Base-by-base conservation (phyloP, 2,113 vertebrate genomes). In the Dasypus novemcinctus region DNA sequence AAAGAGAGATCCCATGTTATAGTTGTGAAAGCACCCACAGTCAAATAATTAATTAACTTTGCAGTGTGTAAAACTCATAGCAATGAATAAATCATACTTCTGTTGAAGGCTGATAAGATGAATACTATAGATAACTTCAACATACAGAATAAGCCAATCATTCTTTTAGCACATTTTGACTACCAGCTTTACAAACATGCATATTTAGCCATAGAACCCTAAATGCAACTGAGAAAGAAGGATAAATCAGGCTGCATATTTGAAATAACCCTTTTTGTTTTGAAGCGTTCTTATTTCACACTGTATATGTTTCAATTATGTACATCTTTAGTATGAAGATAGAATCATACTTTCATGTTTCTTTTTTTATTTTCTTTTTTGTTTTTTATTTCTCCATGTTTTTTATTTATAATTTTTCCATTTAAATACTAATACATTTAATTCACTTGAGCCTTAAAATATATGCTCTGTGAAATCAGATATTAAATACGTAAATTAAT, bases 401-500 rank as follows among this genome's bases (percentile, higher is more conserved):
- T 88, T 61, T 64, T 91, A 54, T 92, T 94, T 76, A 66, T 46
- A 72, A 78, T 66, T 93, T 96, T 54, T 94, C 82, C 36, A 69
- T 72, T 90, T 93, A 83, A 92, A 92, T 69, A 20, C 33, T 74
- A 96, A 96, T 71, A 81, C 3, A 93, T 59, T 95, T 94, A 95
- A 94, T 49, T 21, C 1, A 96, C 46, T 87, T 92, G n/a, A 91
- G 21, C 94, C 64, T 95, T 93, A 94, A 93, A 92, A 95, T 78
- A 36, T 18, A 93, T 27, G 75, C 29, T 31, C n/a, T 80, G 27
- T 95, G 75, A 98, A 97, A 83, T 71, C 61, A 95, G 91, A 95
- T 97, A 68, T 21, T 95, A 97, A 93, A 54, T 96, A 43, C 38
- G 78, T 95, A 97, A 97, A 96, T 96, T 85, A 80, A 71, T 90